Evolutionary conservation across 2,888 invertebrate genomes (phyloP), one percentile per base, ranked within the genome.

Genomic region (Perithous albicinctus): DNA sequence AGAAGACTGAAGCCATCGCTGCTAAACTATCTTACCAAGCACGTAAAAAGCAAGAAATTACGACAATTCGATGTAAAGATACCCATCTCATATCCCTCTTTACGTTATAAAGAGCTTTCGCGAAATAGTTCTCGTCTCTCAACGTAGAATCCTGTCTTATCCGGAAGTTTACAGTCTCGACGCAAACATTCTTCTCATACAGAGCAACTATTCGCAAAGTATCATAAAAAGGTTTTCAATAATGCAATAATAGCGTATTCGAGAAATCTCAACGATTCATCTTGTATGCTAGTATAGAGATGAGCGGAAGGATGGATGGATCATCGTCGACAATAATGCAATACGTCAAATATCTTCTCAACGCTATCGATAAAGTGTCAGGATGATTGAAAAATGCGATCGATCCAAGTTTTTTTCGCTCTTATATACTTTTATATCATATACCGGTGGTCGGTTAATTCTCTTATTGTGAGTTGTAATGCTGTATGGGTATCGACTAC

Each of bases 341-440:
- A 74, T 82, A 59, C 81, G 78, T 82, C 81, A 75, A 82, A 75
- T 78, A 74, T 59, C 63, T 78, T 48, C 23, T 15, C 77, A 29
- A 54, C 81, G 70, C 46, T 76, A 80, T 80, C 80, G 80, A 70
- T 70, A 48, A 66, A 82, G 81, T 82, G 81, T 78, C 81, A 78
- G 81, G 56, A 78, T 75, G 78, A 82, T 82, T 78, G 81, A 82
- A 82, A 82, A 82, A 82, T 82, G 74, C 70, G 69, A 82, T 78
- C 74, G 81, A 82, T 78, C 70, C 29, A 15, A 59, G 26, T 74
- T 78, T 64, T 82, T 78, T 48, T 63, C 38, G 59, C 41, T 18
- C n/a, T n/a, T n/a, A n/a, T n/a, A n/a, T n/a, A 35, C 38, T 74
- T 54, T 46, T 74, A 69, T 78, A 26, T 73, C 43, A 32, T 46